phyloP scores from a whole-genome alignment of 1,140 invertebrate genomes.

The Listronotus bonariensis region DNA sequence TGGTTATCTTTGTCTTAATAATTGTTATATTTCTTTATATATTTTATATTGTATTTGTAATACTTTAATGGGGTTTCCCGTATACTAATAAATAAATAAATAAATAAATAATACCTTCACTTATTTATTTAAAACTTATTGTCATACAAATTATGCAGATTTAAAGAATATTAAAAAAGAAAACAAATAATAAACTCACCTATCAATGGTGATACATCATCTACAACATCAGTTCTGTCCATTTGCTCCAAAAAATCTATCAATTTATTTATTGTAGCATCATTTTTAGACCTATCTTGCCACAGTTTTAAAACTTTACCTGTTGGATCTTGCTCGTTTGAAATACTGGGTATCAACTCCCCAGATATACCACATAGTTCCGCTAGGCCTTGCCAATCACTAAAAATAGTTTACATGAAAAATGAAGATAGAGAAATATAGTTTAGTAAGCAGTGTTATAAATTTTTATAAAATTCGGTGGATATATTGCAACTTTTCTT shows the following conservation, averaged over 20 bases:
- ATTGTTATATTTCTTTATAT: no score
- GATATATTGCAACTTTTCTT: no score
- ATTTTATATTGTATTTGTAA: no score
- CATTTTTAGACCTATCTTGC: constrained; percentile 52
- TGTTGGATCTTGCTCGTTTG: constrained; percentile 59
- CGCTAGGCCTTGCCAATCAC: constrained; percentile 72
- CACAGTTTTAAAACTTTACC: constrained; percentile 60
- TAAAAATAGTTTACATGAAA: no score
- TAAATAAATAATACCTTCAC: no score
- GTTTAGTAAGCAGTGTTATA: no score
- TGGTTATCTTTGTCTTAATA: no score
- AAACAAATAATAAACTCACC: constrained; percentile 55
- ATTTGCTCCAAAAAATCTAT: constrained; percentile 61
- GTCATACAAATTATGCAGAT: neutral
- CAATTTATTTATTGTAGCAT: constrained; percentile 60
- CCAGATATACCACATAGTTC: constrained; percentile 59
- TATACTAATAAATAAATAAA: no score
- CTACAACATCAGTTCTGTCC: constrained; percentile 69
- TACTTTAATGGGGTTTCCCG: no score
- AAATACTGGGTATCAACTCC: constrained; percentile 58
- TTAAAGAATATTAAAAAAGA: constrained; percentile 1
- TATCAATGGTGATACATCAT: constrained; percentile 63
- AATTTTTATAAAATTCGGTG: no score
- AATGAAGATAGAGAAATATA: no score
- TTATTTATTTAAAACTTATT: no score